Conservation (phyloP, 2,888 invertebrate species). For the Sycophila texana region DNA sequence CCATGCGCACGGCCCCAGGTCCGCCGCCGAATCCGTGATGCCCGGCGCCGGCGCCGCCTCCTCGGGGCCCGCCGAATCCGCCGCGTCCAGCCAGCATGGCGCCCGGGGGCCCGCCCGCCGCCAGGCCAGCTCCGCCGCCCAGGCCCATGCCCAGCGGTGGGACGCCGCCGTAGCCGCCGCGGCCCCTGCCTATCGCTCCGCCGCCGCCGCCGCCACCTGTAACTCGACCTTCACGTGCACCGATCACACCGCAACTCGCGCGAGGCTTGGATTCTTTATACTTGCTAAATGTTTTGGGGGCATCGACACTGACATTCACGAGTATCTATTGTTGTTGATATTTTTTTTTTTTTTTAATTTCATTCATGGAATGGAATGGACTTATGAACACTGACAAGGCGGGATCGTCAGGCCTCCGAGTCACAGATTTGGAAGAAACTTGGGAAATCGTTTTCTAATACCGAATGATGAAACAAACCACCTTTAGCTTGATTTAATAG, state of each 20-base stretch:
- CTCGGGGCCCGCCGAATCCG: constrained; percentile 70
- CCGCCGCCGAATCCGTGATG: constrained; percentile 70
- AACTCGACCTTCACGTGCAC: constrained; percentile 34
- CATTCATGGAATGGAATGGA: too few relatives aligned
- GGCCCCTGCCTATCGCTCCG: constrained; percentile 50
- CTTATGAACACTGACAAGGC: too few relatives aligned
- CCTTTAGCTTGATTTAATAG: too few relatives aligned
- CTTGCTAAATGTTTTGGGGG: neutral
- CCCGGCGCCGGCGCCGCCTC: constrained; percentile 67
- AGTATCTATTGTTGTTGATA: too few relatives aligned
- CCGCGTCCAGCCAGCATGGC: constrained; percentile 65
- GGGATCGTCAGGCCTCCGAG: too few relatives aligned
- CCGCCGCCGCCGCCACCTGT: constrained; percentile 64
- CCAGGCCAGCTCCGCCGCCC: constrained; percentile 64
- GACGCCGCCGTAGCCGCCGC: constrained; percentile 60
- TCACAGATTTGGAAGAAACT: too few relatives aligned
- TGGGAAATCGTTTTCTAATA: too few relatives aligned
- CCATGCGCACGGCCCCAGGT: constrained; percentile 74
- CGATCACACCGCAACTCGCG: too few relatives aligned
- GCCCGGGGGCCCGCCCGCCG: constrained; percentile 63
- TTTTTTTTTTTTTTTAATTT: too few relatives aligned
- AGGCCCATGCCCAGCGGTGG: constrained; percentile 62
- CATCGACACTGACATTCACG: too few relatives aligned
- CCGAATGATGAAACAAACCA: too few relatives aligned
- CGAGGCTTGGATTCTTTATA: neutral